phyloP scores from a whole-genome alignment of 2,797 vertebrate genomes.

The Protosalanx chinensis region DNA sequence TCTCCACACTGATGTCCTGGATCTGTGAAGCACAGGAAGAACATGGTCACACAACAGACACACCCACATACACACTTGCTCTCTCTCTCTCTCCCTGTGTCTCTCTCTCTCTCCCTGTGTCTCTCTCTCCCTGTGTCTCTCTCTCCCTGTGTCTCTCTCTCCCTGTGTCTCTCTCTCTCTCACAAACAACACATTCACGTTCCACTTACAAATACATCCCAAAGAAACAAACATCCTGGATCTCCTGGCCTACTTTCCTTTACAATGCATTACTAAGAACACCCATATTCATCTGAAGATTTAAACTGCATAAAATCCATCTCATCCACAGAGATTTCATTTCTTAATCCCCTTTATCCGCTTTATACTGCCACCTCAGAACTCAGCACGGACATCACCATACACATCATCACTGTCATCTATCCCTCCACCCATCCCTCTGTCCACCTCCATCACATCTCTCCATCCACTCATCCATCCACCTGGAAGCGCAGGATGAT shows the following conservation, averaged over 20 bases:
- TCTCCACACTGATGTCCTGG: conserved; percentile 85
- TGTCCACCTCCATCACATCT: background rate
- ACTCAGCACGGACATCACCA: too few relatives aligned
- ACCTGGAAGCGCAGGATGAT: conserved; percentile 23
- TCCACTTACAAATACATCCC: background rate
- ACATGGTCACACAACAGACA: background rate
- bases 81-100: too few relatives aligned
- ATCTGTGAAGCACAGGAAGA: conserved; percentile 62
- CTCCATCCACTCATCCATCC: background rate
- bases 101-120: too few relatives aligned
- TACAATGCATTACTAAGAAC: background rate
- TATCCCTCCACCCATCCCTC: background rate
- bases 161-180: background rate
- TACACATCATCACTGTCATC: background rate
- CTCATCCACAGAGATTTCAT: background rate
- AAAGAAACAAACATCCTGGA: background rate
- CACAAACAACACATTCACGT: background rate
- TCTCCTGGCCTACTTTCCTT: background rate
- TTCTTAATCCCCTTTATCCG: background rate
- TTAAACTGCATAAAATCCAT: background rate
- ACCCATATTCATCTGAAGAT: background rate
- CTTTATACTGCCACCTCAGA: background rate
- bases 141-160: conserved; percentile 6
- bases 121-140: background rate
- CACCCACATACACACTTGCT: too few relatives aligned